Base-by-base conservation (phyloP, 2,888 invertebrate genomes). In the Panopea generosa region DNA sequence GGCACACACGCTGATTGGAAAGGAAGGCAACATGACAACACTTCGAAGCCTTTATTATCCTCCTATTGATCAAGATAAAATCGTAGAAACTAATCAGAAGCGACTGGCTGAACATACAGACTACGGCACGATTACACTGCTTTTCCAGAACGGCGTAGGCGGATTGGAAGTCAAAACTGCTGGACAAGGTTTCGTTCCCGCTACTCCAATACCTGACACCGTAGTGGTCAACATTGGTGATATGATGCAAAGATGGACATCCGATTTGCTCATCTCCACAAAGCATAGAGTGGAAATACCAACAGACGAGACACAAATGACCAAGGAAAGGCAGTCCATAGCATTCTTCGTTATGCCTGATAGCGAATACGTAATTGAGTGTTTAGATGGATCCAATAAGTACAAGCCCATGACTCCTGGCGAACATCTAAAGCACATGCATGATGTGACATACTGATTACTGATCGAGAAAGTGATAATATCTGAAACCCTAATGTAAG, bases 181-280 rank as follows among this genome's bases (percentile, higher is more conserved):
- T 0, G 93, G 95, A 16, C 95, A 95, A 40, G 94, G 95, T 83
- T 96, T 96, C 96, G 94, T 95, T 85, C 94, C 95, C 47, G 96
- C 96, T 2, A 95, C 95, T 0, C 96, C 96, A 87, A 94, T 96
- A 57, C 95, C 95, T 0, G 96, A 95, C 43, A 95, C 96, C 33
- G 95, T 96, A 84, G 93, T 96, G 55, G 94, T 96, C 29, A 96
- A 96, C 89, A 94, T 95, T 29, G 96, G 96, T 22, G 95, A 96
- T 89, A 94, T 96, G 63, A 93, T 96, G 66, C 95, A 96, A 18
- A 93, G 94, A 50, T 96, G 96, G 96, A 96, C 96, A 3, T 94
- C 95, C 60, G 95, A 95, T 79, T 93, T 94, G 61, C 94, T 96
- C 69, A 94, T 95, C 20, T 96, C 96, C 65, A 94, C 96, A 88